phyloP scores from a whole-genome alignment of 2,113 vertebrate species.

The Setophaga kirtlandii region DNA sequence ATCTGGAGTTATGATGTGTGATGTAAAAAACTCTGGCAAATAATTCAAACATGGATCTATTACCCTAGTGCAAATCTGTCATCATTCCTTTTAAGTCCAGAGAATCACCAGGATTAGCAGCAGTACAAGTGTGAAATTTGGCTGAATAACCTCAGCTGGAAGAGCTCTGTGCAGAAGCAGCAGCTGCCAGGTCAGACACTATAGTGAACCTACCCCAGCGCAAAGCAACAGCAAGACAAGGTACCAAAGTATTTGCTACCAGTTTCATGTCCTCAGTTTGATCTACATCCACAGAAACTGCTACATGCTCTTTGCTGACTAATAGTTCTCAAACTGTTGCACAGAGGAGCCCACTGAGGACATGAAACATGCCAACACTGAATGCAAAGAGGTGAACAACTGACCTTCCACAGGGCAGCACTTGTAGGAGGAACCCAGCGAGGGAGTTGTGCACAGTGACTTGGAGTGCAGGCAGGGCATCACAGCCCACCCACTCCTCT shows the following conservation, averaged over 20 bases:
- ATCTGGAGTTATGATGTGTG: background rate
- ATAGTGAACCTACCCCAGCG: background rate
- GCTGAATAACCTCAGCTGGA: background rate
- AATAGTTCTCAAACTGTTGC: background rate
- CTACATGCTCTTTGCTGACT: background rate
- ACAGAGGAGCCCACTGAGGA: background rate
- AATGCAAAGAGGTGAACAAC: background rate
- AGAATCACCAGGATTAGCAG: background rate
- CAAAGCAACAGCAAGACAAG: background rate
- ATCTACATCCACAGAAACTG: background rate
- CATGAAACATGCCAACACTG: accelerated
- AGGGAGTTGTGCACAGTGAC: background rate
- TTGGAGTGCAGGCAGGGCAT: background rate
- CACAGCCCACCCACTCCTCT: background rate
- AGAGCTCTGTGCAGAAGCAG: background rate
- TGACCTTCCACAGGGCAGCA: background rate
- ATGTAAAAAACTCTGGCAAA: background rate
- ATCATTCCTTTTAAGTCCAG: background rate
- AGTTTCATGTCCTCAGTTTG: background rate
- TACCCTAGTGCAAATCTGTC: background rate
- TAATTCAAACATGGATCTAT: background rate
- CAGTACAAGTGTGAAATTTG: background rate
- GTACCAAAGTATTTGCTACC: background rate
- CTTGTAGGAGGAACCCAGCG: background rate
- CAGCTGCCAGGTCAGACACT: background rate